phyloP scores from a whole-genome alignment of 2,113 vertebrate genomes.

The Lathamus discolor region DNA sequence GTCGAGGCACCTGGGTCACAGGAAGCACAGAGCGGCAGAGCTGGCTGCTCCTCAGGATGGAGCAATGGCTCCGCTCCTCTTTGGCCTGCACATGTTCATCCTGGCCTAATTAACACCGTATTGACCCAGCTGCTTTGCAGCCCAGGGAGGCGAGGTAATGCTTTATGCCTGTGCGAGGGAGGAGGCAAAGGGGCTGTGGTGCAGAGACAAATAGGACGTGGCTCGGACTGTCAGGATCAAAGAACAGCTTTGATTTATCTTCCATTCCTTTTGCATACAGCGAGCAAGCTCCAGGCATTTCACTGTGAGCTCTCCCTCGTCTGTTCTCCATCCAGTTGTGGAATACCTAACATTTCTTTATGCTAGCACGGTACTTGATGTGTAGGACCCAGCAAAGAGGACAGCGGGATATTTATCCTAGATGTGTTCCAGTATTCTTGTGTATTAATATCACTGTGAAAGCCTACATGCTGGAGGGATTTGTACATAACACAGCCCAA shows the following conservation, averaged over 20 bases:
- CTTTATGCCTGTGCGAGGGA: accelerated
- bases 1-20: neutral
- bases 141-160: neutral
- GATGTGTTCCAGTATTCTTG: neutral
- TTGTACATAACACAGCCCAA: neutral
- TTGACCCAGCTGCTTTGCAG: accelerated
- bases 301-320: neutral
- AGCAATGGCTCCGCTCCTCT: neutral
- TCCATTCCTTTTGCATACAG: neutral
- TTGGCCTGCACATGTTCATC: neutral
- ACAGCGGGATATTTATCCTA: conserved; percentile 16
- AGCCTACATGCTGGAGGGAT: conserved; percentile 27
- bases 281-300: accelerated
- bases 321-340: neutral
- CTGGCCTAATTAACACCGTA: neutral
- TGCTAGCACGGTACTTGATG: neutral
- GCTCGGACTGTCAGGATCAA: neutral
- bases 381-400: neutral
- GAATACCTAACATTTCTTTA: neutral
- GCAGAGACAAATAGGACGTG: neutral
- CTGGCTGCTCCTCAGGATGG: neutral
- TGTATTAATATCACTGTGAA: conserved; percentile 35
- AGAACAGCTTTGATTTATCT: conserved; percentile 3
- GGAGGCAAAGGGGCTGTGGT: neutral
- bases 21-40: neutral